phyloP scores from a whole-genome alignment of 2,888 invertebrate species.

The Noctua janthina region DNA sequence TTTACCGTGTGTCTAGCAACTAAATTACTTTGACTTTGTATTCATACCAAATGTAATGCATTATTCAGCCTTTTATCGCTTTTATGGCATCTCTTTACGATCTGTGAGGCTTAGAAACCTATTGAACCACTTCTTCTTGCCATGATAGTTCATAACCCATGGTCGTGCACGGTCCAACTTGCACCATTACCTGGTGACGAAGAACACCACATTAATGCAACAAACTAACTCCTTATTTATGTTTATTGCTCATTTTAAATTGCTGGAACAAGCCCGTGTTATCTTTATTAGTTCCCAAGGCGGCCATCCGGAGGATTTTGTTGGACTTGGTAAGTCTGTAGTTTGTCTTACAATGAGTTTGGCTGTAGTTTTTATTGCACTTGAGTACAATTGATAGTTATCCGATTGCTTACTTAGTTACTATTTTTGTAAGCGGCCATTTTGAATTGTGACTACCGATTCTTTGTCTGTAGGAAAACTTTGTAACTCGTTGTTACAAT shows the following conservation, averaged over 20 bases:
- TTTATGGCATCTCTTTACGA: slow-evolving; percentile 4
- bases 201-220: slow-evolving; percentile 57
- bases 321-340: slow-evolving; percentile 57
- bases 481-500: slow-evolving; percentile 17
- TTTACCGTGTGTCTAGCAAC: not conserved
- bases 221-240: slow-evolving; percentile 69
- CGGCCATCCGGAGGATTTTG: slow-evolving; percentile 59
- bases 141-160: not conserved
- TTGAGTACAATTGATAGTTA: slow-evolving; percentile 56
- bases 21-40: slow-evolving; percentile 8
- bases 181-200: slow-evolving; percentile 46
- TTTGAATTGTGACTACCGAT: slow-evolving; percentile 10
- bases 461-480: slow-evolving; percentile 17
- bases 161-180: slow-evolving; percentile 10
- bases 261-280: slow-evolving; percentile 66
- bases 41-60: slow-evolving; percentile 6
- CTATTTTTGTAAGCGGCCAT: slow-evolving; percentile 17
- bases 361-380: slow-evolving; percentile 55
- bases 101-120: not conserved
- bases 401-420: slow-evolving; percentile 52
- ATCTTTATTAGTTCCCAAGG: slow-evolving; percentile 67
- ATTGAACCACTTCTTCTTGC: not conserved
- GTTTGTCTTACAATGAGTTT: slow-evolving; percentile 53
- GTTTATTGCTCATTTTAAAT: slow-evolving; percentile 73
- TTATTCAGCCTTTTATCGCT: slow-evolving; percentile 6